Base-by-base conservation (phyloP, 2,113 vertebrate genomes). In the Bufo gargarizans region DNA sequence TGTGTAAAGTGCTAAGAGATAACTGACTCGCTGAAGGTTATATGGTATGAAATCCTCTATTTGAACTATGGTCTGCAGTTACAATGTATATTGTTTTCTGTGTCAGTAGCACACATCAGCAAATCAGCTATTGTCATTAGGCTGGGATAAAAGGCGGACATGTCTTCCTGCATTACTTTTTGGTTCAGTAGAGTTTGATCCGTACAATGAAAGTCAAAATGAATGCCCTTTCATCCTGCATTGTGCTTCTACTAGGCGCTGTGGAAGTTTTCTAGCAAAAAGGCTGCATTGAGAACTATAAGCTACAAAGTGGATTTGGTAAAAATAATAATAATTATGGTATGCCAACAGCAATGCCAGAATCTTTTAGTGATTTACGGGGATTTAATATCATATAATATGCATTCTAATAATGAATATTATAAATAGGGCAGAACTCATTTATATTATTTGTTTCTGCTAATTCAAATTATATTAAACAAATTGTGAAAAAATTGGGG, bases 131-230 rank as follows among this genome's bases (percentile, higher is more conserved):
- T 67, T 83, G 61, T 83, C 47, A 69, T 83, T 67, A 53, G 81
- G 45, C 81, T 14, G 45, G 81, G 81, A 67, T 20, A 83, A 83
- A 83, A 63, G 63, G 63, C 61, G 12, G 81, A 69, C 61, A 50
- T 53, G 63, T 83, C 81, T 67, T 49, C 81, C 63, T 83, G 81
- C 81, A 83, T 83, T 69, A 83, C 47, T 22, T 69, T 83, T 69
- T 83, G 81, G 81, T 69, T 83, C 61, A 83, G 61, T 83, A 83
- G 81, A 50, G 53, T 83, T 69, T 83, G 81, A 83, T 69, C 81
- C 53, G 67, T 83, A 83, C 81, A 82, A 69, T 83, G 47, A 45
- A 67, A 83, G 81, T 53, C 81, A 83, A 83, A 83, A 50, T 67
- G n/a, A 50, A 83, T 69, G 45, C 81, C 47, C 81, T 83, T 67